Percentiles rank a stretch among this genome's conserved stretches.
Evolutionary conservation across 2,888 invertebrate genomes (phyloP).

Genomic region (Lottia scabra): DNA sequence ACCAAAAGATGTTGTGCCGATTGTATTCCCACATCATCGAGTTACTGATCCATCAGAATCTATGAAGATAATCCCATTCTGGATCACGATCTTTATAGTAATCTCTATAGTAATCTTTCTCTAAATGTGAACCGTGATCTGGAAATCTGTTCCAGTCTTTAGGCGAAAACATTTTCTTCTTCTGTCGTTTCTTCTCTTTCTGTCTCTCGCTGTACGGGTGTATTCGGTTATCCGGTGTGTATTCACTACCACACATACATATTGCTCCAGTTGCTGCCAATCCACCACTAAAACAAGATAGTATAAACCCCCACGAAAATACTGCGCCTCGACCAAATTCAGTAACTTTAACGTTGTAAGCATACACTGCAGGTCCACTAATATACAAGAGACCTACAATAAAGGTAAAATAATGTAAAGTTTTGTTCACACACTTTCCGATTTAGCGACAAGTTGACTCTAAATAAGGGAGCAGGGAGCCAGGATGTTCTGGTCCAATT

Average conservation of each 20-base stretch:
- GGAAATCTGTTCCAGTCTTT: not conserved
- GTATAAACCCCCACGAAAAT: not conserved
- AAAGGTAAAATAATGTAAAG: too few relatives aligned
- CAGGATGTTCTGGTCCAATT: too few relatives aligned
- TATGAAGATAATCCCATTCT: not conserved
- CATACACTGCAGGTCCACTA: not conserved
- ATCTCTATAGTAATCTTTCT: not conserved
- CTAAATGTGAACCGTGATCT: not conserved
- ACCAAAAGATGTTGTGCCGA: too few relatives aligned
- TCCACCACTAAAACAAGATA: not conserved
- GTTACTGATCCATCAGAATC: not conserved
- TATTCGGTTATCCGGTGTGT: not conserved
- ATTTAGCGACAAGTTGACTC: too few relatives aligned
- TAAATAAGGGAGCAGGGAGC: too few relatives aligned
- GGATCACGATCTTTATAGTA: not conserved
- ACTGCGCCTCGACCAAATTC: not conserved
- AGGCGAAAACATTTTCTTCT: not conserved
- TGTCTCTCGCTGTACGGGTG: not conserved
- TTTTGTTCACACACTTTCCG: too few relatives aligned
- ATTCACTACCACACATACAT: not conserved
- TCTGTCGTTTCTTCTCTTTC: not conserved
- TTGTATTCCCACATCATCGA: too few relatives aligned
- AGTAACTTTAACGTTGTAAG: not conserved
- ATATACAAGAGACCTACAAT: not conserved
- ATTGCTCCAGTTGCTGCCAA: not conserved